A percentile compares a stretch with the other conserved stretches of the same genome.
Conservation (phyloP, 2,888 invertebrate species). For the Hyposoter dolosus region DNA sequence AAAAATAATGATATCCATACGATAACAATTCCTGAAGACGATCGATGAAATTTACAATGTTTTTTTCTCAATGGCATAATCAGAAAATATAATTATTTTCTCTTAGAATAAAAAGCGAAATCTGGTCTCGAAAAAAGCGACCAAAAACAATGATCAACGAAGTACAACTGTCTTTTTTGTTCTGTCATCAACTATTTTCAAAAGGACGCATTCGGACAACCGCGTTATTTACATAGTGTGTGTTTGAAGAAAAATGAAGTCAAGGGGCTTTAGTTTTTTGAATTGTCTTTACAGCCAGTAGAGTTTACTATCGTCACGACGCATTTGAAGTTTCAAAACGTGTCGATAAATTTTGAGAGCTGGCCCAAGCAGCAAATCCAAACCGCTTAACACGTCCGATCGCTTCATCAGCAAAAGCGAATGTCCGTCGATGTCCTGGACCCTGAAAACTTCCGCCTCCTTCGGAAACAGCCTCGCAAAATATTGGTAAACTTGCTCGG, state of each 20-base stretch:
- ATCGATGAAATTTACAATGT: constrained; percentile 55
- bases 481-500: constrained; percentile 93
- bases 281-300: constrained; percentile 88
- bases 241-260: constrained; percentile 1
- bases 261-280: constrained; percentile 27
- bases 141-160: constrained; percentile 25
- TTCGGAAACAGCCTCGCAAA: constrained; percentile 92
- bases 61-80: constrained; percentile 26
- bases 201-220: constrained; percentile 33
- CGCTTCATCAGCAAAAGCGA: constrained; percentile 94
- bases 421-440: constrained; percentile 97
- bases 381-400: constrained; percentile 92
- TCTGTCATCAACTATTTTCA: neutral
- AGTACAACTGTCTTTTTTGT: neutral
- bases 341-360: constrained; percentile 94
- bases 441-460: constrained; percentile 92
- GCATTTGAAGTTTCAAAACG: constrained; percentile 92
- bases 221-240: constrained; percentile 61
- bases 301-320: constrained; percentile 90
- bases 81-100: constrained; percentile 50
- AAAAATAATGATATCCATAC: constrained; percentile 36
- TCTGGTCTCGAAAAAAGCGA: constrained; percentile 7
- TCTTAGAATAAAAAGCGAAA: constrained; percentile 35
- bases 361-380: constrained; percentile 94
- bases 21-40: constrained; percentile 42